A percentile compares a stretch with the other conserved stretches of the same genome.
Evolutionary conservation across 2,888 invertebrate genomes (phyloP).

Genomic region (Coronaproctus castanopsis): DNA sequence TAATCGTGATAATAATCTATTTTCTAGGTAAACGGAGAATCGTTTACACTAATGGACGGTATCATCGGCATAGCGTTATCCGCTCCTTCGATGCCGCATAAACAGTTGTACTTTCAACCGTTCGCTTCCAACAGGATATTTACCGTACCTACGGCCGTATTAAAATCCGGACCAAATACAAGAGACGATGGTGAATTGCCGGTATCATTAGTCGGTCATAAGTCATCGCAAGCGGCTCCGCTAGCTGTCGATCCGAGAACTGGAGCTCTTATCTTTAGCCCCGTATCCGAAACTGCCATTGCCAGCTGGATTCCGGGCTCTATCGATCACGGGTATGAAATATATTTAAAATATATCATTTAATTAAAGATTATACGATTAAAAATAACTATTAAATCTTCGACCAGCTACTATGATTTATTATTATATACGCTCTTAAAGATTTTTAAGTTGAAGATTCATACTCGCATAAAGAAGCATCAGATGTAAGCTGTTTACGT

Average conservation of each 20-base stretch:
- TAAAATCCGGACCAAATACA: constrained; percentile 46
- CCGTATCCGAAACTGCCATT: constrained; percentile 56
- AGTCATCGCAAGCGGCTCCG: constrained; percentile 64
- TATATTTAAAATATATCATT: neutral
- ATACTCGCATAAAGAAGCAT: too few relatives aligned
- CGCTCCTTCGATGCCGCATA: constrained; percentile 31
- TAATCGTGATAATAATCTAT: too few relatives aligned
- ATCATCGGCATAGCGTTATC: constrained; percentile 49
- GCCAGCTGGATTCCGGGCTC: constrained; percentile 58
- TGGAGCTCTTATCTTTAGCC: constrained; percentile 55
- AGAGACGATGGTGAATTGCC: constrained; percentile 48
- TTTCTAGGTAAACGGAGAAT: constrained; percentile 39
- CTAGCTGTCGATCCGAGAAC: constrained; percentile 48
- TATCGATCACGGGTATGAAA: constrained; percentile 43
- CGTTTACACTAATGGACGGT: constrained; percentile 52
- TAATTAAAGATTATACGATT: too few relatives aligned
- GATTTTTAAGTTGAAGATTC: too few relatives aligned
- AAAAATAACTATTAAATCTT: too few relatives aligned
- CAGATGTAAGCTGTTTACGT: too few relatives aligned
- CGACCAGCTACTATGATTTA: too few relatives aligned
- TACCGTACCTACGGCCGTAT: constrained; percentile 50
- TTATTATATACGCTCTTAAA: too few relatives aligned
- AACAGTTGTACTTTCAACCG: constrained; percentile 45
- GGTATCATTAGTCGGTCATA: constrained; percentile 55
- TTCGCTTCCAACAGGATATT: constrained; percentile 54